Conservation (phyloP, 2,888 invertebrate genomes). For the Parapristionchus giblindavisi region DNA sequence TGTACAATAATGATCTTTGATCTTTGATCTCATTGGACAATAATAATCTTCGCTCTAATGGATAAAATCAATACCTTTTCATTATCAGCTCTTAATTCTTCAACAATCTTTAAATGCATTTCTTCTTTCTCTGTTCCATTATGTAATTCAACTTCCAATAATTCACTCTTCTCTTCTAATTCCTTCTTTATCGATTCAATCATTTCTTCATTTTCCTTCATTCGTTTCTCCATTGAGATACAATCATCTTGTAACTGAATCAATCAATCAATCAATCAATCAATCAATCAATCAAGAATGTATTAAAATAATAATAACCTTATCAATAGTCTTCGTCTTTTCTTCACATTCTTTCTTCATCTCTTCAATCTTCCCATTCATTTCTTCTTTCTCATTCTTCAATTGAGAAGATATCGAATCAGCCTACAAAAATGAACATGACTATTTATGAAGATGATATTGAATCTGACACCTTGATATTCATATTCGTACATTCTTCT, state of each 20-base stretch:
- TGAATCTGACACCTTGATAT: background rate
- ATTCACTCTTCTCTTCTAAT: constrained; percentile 5
- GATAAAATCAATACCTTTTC: constrained; percentile 18
- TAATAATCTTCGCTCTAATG: background rate
- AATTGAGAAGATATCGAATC: background rate
- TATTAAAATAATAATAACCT: background rate
- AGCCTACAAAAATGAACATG: background rate
- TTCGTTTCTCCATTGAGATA: background rate
- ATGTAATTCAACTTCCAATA: constrained; percentile 42
- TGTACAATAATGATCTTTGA: too few species aligned
- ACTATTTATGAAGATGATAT: background rate
- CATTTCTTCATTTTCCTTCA: background rate
- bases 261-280: background rate
- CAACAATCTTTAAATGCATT: background rate
- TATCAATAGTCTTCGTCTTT: background rate
- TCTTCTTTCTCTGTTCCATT: constrained; percentile 36
- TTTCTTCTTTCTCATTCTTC: constrained; percentile 11
- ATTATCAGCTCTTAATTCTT: constrained; percentile 16
- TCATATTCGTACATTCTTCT: constrained; percentile 39
- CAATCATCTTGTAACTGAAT: background rate
- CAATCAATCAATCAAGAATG: background rate
- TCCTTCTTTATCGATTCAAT: background rate
- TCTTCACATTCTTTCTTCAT: background rate
- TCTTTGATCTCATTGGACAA: too few species aligned
- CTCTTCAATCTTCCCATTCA: constrained; percentile 10